Conservation (phyloP, 2,888 invertebrate genomes). For the Acleris holmiana region DNA sequence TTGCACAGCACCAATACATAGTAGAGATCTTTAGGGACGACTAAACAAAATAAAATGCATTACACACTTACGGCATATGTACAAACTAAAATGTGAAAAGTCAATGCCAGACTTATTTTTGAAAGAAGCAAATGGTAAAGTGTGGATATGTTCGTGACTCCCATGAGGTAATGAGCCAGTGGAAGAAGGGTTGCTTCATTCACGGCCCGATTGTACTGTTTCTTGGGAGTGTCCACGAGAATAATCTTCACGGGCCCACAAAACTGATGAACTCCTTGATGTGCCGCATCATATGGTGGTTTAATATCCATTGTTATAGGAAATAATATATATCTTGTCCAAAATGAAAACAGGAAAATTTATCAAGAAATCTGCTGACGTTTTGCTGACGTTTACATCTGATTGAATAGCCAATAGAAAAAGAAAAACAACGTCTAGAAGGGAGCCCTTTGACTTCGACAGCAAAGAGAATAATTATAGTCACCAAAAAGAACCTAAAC, state of each 20-base stretch:
- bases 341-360: too few relatives aligned
- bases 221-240: constrained; percentile 54
- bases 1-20: too few relatives aligned
- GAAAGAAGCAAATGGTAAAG: constrained; percentile 51
- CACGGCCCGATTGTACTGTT: constrained; percentile 45
- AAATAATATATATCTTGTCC: too few relatives aligned
- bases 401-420: too few relatives aligned
- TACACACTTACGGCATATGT: constrained; percentile 58
- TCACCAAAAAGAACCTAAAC: not conserved
- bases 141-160: constrained; percentile 47
- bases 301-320: too few relatives aligned
- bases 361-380: too few relatives aligned
- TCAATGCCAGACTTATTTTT: constrained; percentile 41
- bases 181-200: constrained; percentile 50
- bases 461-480: not conserved
- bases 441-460: not conserved
- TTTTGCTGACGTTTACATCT: too few relatives aligned
- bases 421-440: too few relatives aligned
- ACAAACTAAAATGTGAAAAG: constrained; percentile 56
- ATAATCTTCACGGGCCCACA: constrained; percentile 66
- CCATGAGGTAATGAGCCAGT: constrained; percentile 55
- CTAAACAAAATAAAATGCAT: constrained; percentile 23
- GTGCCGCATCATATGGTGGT: too few relatives aligned
- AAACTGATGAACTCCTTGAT: constrained; percentile 49
- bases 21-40: not conserved